Percentiles rank a stretch among this genome's conserved stretches.
phyloP scores from a whole-genome alignment of 30 jellyfish, hydroid and myxozoan genomes.

The Euphysa ruthae region DNA sequence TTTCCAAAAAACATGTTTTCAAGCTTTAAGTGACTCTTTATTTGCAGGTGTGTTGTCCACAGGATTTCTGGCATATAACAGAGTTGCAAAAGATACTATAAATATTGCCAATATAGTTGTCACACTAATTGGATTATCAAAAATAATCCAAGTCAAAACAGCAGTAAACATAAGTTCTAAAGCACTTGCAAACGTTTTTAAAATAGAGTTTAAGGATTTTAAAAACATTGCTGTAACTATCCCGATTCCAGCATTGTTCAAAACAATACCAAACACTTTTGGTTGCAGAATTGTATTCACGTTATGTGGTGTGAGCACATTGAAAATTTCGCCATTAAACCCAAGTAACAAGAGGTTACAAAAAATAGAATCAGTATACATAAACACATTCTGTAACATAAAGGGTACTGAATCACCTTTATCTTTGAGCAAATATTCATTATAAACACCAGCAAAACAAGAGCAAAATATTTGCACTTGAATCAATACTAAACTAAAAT shows the following conservation, averaged over 20 bases:
- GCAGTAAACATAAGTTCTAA: conserved; percentile 94
- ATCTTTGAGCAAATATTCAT: conserved; percentile 86
- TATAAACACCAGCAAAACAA: conserved; percentile 97
- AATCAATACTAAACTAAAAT: conserved; percentile 53
- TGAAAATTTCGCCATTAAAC: conserved; percentile 59
- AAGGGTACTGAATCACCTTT: conserved; percentile 86
- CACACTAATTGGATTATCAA: conserved; percentile 66
- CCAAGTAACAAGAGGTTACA: conserved; percentile 64
- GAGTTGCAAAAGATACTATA: conserved; percentile 70
- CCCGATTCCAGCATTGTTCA: conserved; percentile 93
- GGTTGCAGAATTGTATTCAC: conserved; percentile 51
- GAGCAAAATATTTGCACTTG: conserved; percentile 89
- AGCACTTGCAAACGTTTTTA: conserved; percentile 95
- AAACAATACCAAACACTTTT: conserved; percentile 52
- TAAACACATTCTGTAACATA: conserved; percentile 89
- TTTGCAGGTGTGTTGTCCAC: conserved; percentile 71
- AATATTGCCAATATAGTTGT: conserved; percentile 77
- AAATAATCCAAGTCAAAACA: conserved; percentile 71
- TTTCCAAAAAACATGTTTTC: too few relatives aligned
- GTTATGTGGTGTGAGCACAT: conserved; percentile 50
- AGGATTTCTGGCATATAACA: conserved; percentile 88
- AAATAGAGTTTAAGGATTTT: conserved; percentile 74
- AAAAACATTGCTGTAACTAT: conserved; percentile 90
- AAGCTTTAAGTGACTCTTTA: conserved; percentile 3
- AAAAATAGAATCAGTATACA: conserved; percentile 74